phyloP scores from a whole-genome alignment of 2,797 vertebrate species.

The Tapera naevia region DNA sequence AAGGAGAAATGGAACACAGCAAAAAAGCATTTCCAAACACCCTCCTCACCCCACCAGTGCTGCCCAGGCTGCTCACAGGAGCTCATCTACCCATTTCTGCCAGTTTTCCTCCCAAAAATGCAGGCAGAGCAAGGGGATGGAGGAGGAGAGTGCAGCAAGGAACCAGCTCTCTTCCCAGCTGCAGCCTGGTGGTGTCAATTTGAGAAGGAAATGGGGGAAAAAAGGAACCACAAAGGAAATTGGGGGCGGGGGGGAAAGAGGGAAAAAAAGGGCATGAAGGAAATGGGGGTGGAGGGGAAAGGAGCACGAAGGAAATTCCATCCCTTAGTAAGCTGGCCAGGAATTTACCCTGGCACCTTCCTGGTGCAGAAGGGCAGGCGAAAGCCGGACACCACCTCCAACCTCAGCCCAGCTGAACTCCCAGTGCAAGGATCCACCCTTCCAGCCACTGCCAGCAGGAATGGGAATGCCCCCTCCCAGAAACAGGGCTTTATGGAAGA shows the following conservation, averaged over 20 bases:
- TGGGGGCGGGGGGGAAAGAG: no score
- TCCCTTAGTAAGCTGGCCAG: no score
- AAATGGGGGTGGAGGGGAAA: no score
- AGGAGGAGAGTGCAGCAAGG: accelerated
- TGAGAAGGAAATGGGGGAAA: not conserved
- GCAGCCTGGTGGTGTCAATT: accelerated
- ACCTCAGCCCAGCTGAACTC: accelerated
- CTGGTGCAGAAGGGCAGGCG: not conserved
- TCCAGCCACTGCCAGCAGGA: not conserved
- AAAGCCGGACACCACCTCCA: not conserved
- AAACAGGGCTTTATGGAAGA: not conserved
- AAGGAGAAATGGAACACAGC: accelerated
- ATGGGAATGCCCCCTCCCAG: not conserved
- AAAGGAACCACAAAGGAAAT: no score
- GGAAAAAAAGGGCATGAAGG: not conserved
- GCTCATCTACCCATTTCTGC: accelerated
- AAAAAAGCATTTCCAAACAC: accelerated
- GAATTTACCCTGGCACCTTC: no score
- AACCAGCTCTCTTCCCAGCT: not conserved
- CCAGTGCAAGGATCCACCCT: not conserved
- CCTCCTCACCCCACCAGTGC: accelerated
- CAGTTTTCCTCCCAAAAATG: accelerated
- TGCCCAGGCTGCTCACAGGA: not conserved
- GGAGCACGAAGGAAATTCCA: not conserved
- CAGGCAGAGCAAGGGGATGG: not conserved